phyloP scores from a whole-genome alignment of 1,140 invertebrate genomes.

The Psilanteris sp. region DNA sequence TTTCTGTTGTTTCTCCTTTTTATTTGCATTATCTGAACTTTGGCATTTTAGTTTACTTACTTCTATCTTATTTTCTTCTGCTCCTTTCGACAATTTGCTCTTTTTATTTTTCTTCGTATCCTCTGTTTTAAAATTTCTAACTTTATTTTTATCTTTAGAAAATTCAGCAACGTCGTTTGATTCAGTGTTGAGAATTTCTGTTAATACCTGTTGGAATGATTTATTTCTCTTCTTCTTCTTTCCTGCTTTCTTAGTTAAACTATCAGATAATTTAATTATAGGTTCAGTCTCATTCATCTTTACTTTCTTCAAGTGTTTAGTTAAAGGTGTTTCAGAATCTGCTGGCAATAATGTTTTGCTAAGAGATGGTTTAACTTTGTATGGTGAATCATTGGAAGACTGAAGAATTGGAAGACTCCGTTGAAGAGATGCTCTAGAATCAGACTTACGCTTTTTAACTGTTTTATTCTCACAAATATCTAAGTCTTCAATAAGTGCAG shows the following conservation, averaged over 20 bases:
- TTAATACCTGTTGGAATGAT: slow-evolving; percentile 4
- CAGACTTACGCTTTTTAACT: slow-evolving; percentile 4
- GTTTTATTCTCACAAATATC: slow-evolving; percentile 1
- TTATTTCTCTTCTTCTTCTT: slow-evolving; percentile 12
- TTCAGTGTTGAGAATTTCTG: background rate
- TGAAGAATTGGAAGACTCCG: background rate
- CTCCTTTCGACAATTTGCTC: no score
- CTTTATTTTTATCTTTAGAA: no score
- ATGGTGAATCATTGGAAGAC: background rate
- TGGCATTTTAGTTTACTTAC: no score
- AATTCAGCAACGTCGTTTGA: no score
- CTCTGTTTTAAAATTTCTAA: no score
- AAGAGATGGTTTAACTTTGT: slow-evolving; percentile 16
- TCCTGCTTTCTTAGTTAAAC: background rate
- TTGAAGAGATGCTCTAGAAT: slow-evolving; percentile 18
- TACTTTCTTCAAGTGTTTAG: slow-evolving; percentile 68
- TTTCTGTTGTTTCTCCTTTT: no score
- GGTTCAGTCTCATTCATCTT: slow-evolving; percentile 73
- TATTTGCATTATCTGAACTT: no score
- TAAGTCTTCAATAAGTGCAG: background rate
- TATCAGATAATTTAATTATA: slow-evolving; percentile 29
- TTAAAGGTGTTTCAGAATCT: slow-evolving; percentile 52
- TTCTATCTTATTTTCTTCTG: no score
- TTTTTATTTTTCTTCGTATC: no score
- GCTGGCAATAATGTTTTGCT: slow-evolving; percentile 50